Conservation (phyloP, 2,888 invertebrate species). For the Agriopis aurantiaria region DNA sequence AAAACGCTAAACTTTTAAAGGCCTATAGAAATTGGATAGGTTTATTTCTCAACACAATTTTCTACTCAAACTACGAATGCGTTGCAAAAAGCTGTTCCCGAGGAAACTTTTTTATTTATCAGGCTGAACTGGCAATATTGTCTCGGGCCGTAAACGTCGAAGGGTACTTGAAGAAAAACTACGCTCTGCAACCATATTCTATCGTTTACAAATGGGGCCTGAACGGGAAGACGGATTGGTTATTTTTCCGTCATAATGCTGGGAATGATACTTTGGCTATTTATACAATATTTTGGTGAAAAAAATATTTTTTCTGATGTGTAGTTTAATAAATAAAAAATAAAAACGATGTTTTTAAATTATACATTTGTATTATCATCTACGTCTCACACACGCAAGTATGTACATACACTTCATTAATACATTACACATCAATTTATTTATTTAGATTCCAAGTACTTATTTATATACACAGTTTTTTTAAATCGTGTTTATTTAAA, state of each 20-base stretch:
- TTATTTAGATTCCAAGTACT: too few relatives aligned
- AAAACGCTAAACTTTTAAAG: conserved; percentile 27
- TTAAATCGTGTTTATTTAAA: too few relatives aligned
- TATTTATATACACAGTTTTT: too few relatives aligned
- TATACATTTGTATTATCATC: too few relatives aligned
- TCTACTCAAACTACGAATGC: conserved; percentile 44
- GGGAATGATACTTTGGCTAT: neutral
- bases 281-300: too few relatives aligned
- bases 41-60: conserved; percentile 46
- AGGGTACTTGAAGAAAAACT: conserved; percentile 28
- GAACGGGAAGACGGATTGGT: neutral
- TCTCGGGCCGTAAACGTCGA: conserved; percentile 34
- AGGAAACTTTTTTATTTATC: conserved; percentile 47
- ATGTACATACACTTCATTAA: too few relatives aligned
- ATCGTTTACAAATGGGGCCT: conserved; percentile 27
- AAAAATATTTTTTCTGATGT: too few relatives aligned
- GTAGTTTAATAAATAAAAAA: too few relatives aligned
- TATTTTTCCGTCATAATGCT: neutral
- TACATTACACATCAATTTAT: too few relatives aligned
- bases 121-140: conserved; percentile 43
- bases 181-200: conserved; percentile 30
- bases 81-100: conserved; percentile 38
- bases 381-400: too few relatives aligned
- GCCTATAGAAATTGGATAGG: conserved; percentile 28
- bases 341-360: too few relatives aligned